Base-by-base conservation (phyloP, 1,140 invertebrate genomes). In the Drosophila nikananu region DNA sequence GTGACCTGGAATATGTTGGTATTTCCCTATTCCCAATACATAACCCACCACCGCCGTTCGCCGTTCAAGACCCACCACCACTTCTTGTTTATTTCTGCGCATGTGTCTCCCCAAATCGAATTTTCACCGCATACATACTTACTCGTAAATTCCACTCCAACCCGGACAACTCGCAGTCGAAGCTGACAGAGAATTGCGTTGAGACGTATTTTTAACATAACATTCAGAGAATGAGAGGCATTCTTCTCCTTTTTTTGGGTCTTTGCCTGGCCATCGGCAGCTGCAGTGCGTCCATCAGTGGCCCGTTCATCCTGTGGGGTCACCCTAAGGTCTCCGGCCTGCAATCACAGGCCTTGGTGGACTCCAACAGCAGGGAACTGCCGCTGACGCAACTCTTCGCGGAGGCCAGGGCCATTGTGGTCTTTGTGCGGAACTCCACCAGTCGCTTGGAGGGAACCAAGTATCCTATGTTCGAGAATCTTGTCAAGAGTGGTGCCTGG, bases 231-330 rank as follows among this genome's bases (percentile, higher is more conserved):
- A 89, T 89, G 86, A 67, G 75, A 49, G 59, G 67, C 32, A 87
- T 87, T 71, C 59, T 60, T 41, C 55, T 74, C 15, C n/a, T n/a
- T 62, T 55, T 32, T 54, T 72, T 52, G 57, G 79, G 10, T n/a
- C 48, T 91, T 25, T 68, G 80, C 48, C 67, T 91, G 39, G 63
- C 64, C 39, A n/a, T 71, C 21, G 35, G 80, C 51, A 62, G 77
- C 51, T 83, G 77, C 66, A 78, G 54, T 61, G 87, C 87, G 3
- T 70, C 86, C 39, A 81, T 92, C 21, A 91, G 78, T 63, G 95
- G 95, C 3, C 95, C 95, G 0, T 95, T 94, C 77, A 63, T 95
- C 5, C 94, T 95, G 68, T 95, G 95, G 92, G 95, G 95, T 17
- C 94, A 94, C 12, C 93, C 94, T 35, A 93, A 93, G 12, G 81